These are phyloP conservation scores for Blastobasis lacticolella DNA, from an alignment of 2,888 invertebrate genomes.

Conservation along the genomic window DNA sequence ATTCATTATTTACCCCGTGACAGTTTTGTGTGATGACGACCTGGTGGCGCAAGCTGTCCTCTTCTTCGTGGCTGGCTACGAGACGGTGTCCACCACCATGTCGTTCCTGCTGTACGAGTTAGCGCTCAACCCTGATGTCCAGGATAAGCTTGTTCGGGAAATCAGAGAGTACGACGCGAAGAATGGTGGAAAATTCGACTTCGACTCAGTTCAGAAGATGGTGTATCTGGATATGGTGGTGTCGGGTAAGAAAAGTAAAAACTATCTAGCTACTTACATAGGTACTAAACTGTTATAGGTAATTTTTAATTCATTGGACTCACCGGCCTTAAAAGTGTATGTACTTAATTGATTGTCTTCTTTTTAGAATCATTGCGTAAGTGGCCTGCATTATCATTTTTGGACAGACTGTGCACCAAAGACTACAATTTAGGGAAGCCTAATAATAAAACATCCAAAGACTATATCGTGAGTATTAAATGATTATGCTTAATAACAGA, in stretches of 20 bases:
- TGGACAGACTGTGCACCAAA: constrained; percentile 63
- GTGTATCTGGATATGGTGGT: constrained; percentile 77
- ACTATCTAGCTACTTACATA: too few relatives aligned
- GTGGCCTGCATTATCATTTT: constrained; percentile 53
- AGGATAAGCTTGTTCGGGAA: too few relatives aligned
- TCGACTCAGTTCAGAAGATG: constrained; percentile 68
- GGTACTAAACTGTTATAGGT: too few relatives aligned
- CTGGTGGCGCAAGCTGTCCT: constrained; percentile 62
- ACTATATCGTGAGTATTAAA: constrained; percentile 37
- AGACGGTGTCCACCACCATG: constrained; percentile 58
- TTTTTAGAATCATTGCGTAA: constrained; percentile 49
- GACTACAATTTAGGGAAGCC: constrained; percentile 54
- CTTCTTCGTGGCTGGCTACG: constrained; percentile 75
- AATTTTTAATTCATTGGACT: too few relatives aligned
- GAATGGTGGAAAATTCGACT: constrained; percentile 47
- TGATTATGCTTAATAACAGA: too few relatives aligned
- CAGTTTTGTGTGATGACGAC: constrained; percentile 53
- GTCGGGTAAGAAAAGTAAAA: constrained; percentile 43
- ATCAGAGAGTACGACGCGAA: too few relatives aligned
- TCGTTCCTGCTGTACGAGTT: constrained; percentile 34
- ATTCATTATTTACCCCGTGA: too few relatives aligned
- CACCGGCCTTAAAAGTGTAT: not conserved
- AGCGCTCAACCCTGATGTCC: too few relatives aligned
- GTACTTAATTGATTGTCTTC: not conserved
- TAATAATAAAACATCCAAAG: constrained; percentile 27